Evolutionary conservation across 2,888 invertebrate species (phyloP).

Genomic region (Gymnosoma rotundatum): DNA sequence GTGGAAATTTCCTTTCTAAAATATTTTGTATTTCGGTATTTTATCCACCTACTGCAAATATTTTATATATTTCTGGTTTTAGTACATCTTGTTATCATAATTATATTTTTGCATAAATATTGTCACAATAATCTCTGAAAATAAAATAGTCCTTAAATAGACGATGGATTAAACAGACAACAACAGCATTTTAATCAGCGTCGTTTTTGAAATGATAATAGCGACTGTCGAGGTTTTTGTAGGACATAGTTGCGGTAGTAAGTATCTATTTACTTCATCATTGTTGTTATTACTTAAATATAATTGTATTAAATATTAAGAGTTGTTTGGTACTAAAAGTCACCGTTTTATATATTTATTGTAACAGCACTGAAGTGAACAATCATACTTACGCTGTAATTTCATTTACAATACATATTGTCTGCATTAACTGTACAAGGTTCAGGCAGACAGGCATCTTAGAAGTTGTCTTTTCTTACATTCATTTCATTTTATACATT

Average conservation of each 20-base stretch:
- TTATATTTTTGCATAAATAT: conserved; percentile 14
- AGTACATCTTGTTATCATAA: conserved; percentile 7
- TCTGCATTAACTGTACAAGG: background rate
- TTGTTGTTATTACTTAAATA: conserved; percentile 12
- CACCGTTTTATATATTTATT: background rate
- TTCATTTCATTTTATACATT: background rate
- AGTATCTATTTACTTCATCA: conserved; percentile 11
- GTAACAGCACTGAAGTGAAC: background rate
- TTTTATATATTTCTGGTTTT: conserved; percentile 20
- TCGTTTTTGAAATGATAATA: background rate
- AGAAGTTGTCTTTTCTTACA: background rate
- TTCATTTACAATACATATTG: background rate
- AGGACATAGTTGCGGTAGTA: background rate
- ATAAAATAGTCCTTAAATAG: conserved; percentile 4
- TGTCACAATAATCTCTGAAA: conserved; percentile 7
- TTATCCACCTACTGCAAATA: too few species aligned
- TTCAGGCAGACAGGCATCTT: background rate
- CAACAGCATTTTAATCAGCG: conserved; percentile 21
- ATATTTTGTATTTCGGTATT: too few species aligned
- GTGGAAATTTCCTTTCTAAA: too few species aligned
- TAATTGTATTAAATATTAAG: conserved; percentile 13
- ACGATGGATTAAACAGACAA: background rate
- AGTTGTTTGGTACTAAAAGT: background rate
- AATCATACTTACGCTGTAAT: background rate
- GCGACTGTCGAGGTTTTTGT: background rate